Percentiles rank a stretch among this genome's conserved stretches.
Evolutionary conservation across 2,113 vertebrate species (phyloP).

Genomic region (Semnornis frantzii): DNA sequence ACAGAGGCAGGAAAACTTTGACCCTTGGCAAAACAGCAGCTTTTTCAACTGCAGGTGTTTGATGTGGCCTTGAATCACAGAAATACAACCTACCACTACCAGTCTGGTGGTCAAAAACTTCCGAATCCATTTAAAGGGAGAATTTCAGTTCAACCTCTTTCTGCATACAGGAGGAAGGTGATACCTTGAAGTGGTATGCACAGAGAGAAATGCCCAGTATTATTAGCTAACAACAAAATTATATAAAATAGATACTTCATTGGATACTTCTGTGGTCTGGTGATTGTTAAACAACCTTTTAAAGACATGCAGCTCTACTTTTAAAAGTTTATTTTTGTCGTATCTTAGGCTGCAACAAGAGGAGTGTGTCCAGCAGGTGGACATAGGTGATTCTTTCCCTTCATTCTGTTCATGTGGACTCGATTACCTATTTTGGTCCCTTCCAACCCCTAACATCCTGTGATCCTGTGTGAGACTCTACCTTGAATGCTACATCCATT

Average conservation of each 20-base stretch:
- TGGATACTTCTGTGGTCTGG: neutral
- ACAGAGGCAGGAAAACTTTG: neutral
- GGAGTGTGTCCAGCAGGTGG: too few species aligned
- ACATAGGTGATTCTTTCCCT: too few species aligned
- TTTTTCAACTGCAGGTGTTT: neutral
- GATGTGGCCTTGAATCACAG: neutral
- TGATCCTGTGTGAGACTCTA: too few species aligned
- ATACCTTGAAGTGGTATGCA: neutral
- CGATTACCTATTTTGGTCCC: too few species aligned
- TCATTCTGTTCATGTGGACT: too few species aligned
- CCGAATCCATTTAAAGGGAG: neutral
- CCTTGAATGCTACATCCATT: too few species aligned
- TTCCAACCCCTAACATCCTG: too few species aligned
- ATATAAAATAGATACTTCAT: neutral
- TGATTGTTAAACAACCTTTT: neutral
- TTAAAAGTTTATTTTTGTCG: too few species aligned
- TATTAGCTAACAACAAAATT: neutral
- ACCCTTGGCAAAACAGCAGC: neutral
- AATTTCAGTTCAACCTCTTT: neutral
- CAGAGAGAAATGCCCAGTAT: neutral
- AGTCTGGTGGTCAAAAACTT: neutral
- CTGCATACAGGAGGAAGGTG: rapidly evolving
- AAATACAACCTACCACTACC: neutral
- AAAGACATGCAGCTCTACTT: too few species aligned
- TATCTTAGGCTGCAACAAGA: too few species aligned